Evolutionary conservation across 2,113 vertebrate species (phyloP).

Genomic region (Cavia porcellus): DNA sequence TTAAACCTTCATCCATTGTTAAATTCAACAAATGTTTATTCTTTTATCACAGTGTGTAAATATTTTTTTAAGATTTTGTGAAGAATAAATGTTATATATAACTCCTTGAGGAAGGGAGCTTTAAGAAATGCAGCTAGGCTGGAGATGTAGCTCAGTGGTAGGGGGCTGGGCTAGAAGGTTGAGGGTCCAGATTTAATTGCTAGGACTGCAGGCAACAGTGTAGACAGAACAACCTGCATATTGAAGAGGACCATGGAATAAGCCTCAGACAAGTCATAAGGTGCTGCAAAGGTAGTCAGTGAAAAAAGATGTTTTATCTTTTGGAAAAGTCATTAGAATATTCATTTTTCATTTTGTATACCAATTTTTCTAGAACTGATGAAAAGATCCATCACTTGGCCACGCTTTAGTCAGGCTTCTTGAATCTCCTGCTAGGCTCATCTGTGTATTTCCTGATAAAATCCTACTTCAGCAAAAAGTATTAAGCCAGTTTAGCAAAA

Average conservation of each 20-base stretch:
- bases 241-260: neutral
- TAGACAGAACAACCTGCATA: neutral
- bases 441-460: neutral
- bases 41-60: neutral
- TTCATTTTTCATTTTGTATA: neutral
- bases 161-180: neutral
- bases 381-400: neutral
- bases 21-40: slow-evolving; percentile 45
- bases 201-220: too few relatives aligned
- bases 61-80: neutral
- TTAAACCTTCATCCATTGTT: neutral
- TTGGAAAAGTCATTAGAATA: neutral
- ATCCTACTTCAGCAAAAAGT: neutral
- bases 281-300: neutral
- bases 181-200: too few relatives aligned
- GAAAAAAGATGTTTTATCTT: neutral
- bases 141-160: neutral
- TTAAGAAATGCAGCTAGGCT: neutral
- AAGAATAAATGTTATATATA: neutral
- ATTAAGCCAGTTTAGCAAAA: neutral
- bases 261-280: neutral
- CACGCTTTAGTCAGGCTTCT: neutral
- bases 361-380: neutral
- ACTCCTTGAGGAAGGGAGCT: neutral
- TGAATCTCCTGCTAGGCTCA: neutral